These are phyloP conservation scores for Drosophila repleta DNA, from an alignment of 1,140 invertebrate genomes.

Conservation along the genomic window DNA sequence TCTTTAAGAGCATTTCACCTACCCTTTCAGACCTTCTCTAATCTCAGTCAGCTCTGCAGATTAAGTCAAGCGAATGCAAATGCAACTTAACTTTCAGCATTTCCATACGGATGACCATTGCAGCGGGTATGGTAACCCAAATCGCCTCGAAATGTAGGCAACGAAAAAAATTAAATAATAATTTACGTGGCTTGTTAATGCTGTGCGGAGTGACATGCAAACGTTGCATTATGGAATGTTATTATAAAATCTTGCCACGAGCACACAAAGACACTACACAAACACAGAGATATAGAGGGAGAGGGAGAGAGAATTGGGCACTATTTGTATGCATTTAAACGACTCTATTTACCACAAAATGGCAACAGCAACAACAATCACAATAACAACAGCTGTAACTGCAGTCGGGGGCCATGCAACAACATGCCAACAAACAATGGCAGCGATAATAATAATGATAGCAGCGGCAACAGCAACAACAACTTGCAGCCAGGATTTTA, in stretches of 20 bases:
- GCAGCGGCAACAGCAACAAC: slow-evolving; percentile 48
- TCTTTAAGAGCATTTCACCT: too few relatives aligned
- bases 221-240: slow-evolving; percentile 80
- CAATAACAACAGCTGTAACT: slow-evolving; percentile 28
- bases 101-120: not conserved
- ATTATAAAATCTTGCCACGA: slow-evolving; percentile 74
- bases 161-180: slow-evolving; percentile 41
- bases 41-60: too few relatives aligned
- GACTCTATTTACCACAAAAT: slow-evolving; percentile 82
- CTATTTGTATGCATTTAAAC: slow-evolving; percentile 81
- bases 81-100: too few relatives aligned
- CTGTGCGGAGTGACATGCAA: slow-evolving; percentile 71
- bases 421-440: slow-evolving; percentile 75
- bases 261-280: slow-evolving; percentile 20
- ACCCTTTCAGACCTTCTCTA: too few relatives aligned
- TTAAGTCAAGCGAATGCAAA: too few relatives aligned
- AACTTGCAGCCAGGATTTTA: slow-evolving; percentile 32
- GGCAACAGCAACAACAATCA: slow-evolving; percentile 50
- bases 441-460: slow-evolving; percentile 70
- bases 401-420: slow-evolving; percentile 30
- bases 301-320: slow-evolving; percentile 7
- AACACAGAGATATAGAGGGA: not conserved
- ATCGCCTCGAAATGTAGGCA: slow-evolving; percentile 49
- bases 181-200: slow-evolving; percentile 50
- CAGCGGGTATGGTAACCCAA: not conserved